Evolutionary conservation across 1,140 invertebrate species (phyloP), one percentile per base, ranked within the genome.

Genomic region (Drosophila cardini): DNA sequence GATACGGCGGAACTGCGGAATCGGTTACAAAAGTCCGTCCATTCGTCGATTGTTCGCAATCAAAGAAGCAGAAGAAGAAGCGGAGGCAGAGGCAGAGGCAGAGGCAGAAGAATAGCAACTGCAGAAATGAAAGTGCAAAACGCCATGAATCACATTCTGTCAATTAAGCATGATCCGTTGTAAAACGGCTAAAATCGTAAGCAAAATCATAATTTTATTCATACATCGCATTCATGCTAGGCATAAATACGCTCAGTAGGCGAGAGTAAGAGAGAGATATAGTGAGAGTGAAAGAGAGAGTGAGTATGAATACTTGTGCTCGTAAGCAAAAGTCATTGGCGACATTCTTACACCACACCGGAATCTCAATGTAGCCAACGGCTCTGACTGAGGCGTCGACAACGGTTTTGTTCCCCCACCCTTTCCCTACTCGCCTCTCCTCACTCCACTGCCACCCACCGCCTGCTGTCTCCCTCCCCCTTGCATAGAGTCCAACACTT

Each of bases 81-180:
- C 34, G 63, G 80, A 70, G 52, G 57, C 45, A 72, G 15, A 57
- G 45, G 78, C 68, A 72, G 75, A 56, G 1, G 30, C n/a, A 52
- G 26, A 9, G 34, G 30, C 50, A 36, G 16, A 13, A 46, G 43
- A 38, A 46, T n/a, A 15, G 30, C 57, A 43, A 40, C 48, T 55
- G 74, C 65, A 46, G 57, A 70, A 70, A 45, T 42, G 72, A 86
- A 86, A 81, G 83, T 86, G 76, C 83, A 86, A 62, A 76, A 87
- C 84, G 83, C 83, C 83, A 87, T 87, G 83, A 89, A 87, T 87
- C 84, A 87, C 71, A 87, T 87, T 87, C 76, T 87, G 83, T 84
- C 79, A 89, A 87, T 87, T 87, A 87, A 87, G 83, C 83, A 87
- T 83, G 84, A 87, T 73, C 79, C 69, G 69, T 86, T 86, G 83